Evolutionary conservation across 2,797 vertebrate species (phyloP), one percentile per base, ranked within the genome.

Genomic region (Sebastes aleutianus): DNA sequence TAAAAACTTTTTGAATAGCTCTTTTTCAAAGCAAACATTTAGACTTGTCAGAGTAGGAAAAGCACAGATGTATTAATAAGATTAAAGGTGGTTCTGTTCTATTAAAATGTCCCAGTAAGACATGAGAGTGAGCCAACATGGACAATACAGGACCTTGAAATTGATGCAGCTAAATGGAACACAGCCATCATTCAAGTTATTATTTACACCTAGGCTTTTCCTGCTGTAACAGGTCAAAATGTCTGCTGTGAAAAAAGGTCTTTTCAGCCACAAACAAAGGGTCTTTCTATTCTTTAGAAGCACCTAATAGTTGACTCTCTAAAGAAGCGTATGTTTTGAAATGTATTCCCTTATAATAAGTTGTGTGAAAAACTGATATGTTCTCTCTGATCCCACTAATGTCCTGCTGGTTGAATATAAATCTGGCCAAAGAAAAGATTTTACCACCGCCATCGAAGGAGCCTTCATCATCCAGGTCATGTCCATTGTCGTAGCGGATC

Each of bases 391-490:
- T 65, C 9, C 3, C 3, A 43, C 3, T 11, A 26, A 34, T 61
- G 14, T 5, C 1, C 50, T 24, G 34, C 4, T 27, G 13, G 32
- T 26, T 31, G 14, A 75, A 65, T 26, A 5, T 56, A 70, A 83
- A 70, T 29, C 34, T 6, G 29, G 1, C 22, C 6, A 3, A 27
- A 53, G 24, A 65, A n/a, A 36, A 24, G 3, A 14, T 12, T 74
- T 77, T 74, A 92, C 94, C 94, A 88, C 92, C 85, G 1, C 90
- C 89, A 43, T 94, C 91, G 61, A 86, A 91, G 82, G 78, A 34
- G 59, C 97, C 95, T 1, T 99, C 99, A 27, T 99, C 97, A 5
- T 99, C 98, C 78, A 99, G 93, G 87, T 99, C 98, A 22, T 99
- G 98, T 1, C 99, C 99, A 0, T 94, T 99, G 93, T 99, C 99